Conservation (phyloP, 2,888 invertebrate species). For the Caprella mutica region DNA sequence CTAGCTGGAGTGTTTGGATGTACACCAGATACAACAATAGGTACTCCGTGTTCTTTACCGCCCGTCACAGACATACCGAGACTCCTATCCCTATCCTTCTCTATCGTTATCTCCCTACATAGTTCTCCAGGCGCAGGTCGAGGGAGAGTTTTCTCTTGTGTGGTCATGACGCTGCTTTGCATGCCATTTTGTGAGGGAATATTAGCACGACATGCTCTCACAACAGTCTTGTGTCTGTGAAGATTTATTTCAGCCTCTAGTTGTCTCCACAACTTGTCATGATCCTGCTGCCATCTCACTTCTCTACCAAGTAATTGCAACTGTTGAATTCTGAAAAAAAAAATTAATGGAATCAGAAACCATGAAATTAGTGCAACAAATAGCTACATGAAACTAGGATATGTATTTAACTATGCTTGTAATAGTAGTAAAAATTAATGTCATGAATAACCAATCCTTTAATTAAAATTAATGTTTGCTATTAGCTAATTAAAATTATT, state of each 20-base stretch:
- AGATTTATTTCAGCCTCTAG: conserved; percentile 75
- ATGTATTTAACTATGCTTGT: too few species aligned
- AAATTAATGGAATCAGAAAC: too few species aligned
- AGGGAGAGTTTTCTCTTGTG: not conserved
- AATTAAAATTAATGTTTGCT: too few species aligned
- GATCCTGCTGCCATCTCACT: conserved; percentile 58
- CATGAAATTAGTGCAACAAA: too few species aligned
- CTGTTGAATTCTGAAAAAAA: conserved; percentile 58
- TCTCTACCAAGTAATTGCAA: conserved; percentile 67
- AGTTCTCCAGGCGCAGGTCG: conserved; percentile 38
- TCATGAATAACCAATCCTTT: too few species aligned
- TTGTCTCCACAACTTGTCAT: conserved; percentile 68
- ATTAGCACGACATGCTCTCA: conserved; percentile 46
- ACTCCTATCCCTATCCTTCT: conserved; percentile 62
- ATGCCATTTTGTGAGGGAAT: conserved; percentile 17
- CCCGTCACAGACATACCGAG: conserved; percentile 77
- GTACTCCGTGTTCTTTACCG: conserved; percentile 74
- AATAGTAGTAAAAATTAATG: too few species aligned
- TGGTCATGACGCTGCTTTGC: too few species aligned
- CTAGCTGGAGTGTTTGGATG: conserved; percentile 65
- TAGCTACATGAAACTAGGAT: too few species aligned
- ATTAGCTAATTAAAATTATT: too few species aligned
- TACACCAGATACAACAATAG: conserved; percentile 71
- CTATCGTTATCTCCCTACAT: conserved; percentile 53
- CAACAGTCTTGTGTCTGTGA: conserved; percentile 70